These are phyloP conservation scores for Drosophila mimica DNA, from an alignment of 2,888 invertebrate genomes.

Conservation along the genomic window DNA sequence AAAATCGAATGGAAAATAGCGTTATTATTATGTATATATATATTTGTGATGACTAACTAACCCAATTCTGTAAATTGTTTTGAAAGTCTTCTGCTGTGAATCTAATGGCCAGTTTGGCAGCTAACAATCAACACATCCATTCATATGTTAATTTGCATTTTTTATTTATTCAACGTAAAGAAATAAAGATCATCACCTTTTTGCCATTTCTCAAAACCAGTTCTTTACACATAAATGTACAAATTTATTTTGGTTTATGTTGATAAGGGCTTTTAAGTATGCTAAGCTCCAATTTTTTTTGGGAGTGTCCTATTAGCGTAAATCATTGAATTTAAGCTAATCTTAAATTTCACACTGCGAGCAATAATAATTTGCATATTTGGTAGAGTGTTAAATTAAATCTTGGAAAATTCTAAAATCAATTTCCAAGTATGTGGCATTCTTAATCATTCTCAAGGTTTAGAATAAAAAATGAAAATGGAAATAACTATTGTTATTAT, in stretches of 20 bases:
- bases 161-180: slow-evolving; percentile 18
- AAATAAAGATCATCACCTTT: neutral
- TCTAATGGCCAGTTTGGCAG: slow-evolving; percentile 36
- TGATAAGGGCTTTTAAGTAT: slow-evolving; percentile 1
- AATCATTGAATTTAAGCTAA: neutral
- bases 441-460: neutral
- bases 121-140: slow-evolving; percentile 49
- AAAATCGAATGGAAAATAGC: slow-evolving; percentile 19
- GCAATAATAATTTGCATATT: neutral
- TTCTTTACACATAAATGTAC: slow-evolving; percentile 11
- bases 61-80: slow-evolving; percentile 49
- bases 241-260: slow-evolving; percentile 6
- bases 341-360: neutral
- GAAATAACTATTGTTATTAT: neutral
- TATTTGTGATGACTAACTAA: slow-evolving; percentile 36
- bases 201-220: slow-evolving; percentile 40
- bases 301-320: neutral
- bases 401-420: neutral
- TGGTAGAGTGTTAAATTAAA: neutral
- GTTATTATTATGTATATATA: slow-evolving; percentile 20
- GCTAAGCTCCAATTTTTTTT: neutral
- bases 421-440: neutral
- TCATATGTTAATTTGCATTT: slow-evolving; percentile 50
- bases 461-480: neutral
- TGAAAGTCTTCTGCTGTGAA: slow-evolving; percentile 42